These are phyloP conservation scores for Digitonthophagus gazella DNA, from an alignment of 2,888 invertebrate species.

Conservation along the genomic window DNA sequence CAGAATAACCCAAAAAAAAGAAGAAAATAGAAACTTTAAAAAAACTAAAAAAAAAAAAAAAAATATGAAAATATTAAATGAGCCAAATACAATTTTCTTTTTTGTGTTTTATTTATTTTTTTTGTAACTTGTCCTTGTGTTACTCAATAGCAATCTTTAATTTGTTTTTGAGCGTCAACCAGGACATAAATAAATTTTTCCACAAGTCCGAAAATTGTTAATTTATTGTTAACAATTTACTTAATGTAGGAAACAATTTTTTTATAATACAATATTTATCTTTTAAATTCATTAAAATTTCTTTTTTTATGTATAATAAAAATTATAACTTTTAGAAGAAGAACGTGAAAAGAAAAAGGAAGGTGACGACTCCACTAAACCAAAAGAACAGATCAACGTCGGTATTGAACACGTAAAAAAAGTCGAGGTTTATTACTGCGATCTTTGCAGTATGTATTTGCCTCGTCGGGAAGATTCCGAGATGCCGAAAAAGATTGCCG, in stretches of 20 bases:
- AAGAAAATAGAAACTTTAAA: no score
- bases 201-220: conserved; percentile 29
- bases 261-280: no score
- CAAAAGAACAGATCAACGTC: conserved; percentile 69
- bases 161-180: conserved; percentile 33
- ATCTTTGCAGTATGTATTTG: conserved; percentile 74
- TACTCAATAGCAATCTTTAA: conserved; percentile 31
- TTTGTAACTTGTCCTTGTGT: conserved; percentile 33
- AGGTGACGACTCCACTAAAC: conserved; percentile 40
- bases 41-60: no score
- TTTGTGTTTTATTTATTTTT: no score
- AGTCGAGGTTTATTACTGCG: conserved; percentile 77
- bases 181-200: conserved; percentile 33
- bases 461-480: conserved; percentile 62
- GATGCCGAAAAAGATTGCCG: conserved; percentile 35
- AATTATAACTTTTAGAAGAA: conserved; percentile 43
- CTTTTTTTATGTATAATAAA: no score
- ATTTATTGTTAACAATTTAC: conserved; percentile 27
- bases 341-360: conserved; percentile 47
- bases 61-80: no score
- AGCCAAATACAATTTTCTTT: no score
- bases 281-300: no score
- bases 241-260: conserved; percentile 31
- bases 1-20: no score
- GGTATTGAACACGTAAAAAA: conserved; percentile 77